Evolutionary conservation across 2,797 vertebrate species (phyloP).

Genomic region (Pyrocephalus nanus): DNA sequence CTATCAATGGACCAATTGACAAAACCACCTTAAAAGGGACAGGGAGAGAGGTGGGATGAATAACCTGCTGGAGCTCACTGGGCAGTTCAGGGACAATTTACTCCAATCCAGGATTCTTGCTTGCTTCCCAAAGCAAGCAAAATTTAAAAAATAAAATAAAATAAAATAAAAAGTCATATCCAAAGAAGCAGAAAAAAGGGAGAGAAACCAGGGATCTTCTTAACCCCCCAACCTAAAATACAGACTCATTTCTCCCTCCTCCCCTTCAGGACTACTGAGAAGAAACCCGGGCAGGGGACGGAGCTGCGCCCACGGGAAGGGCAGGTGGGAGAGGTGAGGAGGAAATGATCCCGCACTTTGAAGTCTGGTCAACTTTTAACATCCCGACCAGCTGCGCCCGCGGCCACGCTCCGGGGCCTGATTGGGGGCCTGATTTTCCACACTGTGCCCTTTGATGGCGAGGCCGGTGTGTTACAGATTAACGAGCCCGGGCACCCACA

Average conservation of each 20-base stretch:
- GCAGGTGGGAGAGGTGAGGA: not conserved
- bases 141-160: not conserved
- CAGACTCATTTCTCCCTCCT: not conserved
- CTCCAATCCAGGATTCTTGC: not conserved
- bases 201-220: fast-evolving
- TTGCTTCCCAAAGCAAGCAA: fast-evolving
- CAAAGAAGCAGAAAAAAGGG: too few species aligned
- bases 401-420: conserved; percentile 55
- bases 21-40: not conserved
- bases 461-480: conserved; percentile 79
- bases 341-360: conserved; percentile 68
- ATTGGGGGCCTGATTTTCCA: conserved; percentile 80
- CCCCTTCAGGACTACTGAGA: fast-evolving
- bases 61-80: fast-evolving
- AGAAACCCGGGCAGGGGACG: not conserved
- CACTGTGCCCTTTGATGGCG: conserved; percentile 70
- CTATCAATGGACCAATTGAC: fast-evolving
- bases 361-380: conserved; percentile 79
- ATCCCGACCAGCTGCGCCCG: conserved; percentile 76
- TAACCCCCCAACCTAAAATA: fast-evolving
- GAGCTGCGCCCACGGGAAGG: not conserved
- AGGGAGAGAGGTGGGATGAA: not conserved
- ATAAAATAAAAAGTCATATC: fast-evolving
- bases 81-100: not conserved
- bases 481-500: conserved; percentile 45